A percentile compares a stretch with the other conserved stretches of the same genome.
phyloP scores from a whole-genome alignment of 2,888 invertebrate genomes.

The Tipula vernalis region DNA sequence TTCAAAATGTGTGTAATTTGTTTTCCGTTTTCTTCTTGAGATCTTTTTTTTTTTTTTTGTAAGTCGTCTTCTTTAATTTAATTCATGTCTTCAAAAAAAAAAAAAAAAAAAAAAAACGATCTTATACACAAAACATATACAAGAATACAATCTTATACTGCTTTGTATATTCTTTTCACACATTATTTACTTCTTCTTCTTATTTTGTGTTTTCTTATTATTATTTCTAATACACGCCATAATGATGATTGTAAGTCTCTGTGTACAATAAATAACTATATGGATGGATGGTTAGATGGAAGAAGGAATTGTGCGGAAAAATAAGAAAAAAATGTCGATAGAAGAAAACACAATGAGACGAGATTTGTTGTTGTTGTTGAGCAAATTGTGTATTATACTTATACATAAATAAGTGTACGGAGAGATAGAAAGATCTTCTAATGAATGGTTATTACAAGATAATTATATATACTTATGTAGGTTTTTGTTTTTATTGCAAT shows the following conservation, averaged over 20 bases:
- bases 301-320: not conserved
- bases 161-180: not conserved
- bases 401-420: not conserved
- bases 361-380: not conserved
- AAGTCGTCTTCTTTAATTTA: not conserved
- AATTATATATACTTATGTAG: not conserved
- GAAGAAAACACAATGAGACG: not conserved
- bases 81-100: not conserved
- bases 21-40: conserved; percentile 6
- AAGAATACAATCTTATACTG: not conserved
- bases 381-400: not conserved
- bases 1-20: conserved; percentile 9
- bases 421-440: not conserved
- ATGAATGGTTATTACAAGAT: conserved; percentile 4
- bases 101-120: not conserved
- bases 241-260: not conserved
- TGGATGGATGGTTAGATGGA: not conserved
- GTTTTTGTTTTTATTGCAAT: not conserved
- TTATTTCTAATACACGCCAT: not conserved
- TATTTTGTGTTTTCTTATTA: not conserved
- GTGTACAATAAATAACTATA: not conserved
- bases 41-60: not conserved
- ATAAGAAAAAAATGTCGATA: not conserved
- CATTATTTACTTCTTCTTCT: not conserved
- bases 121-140: not conserved